A percentile compares a stretch with the other conserved stretches of the same genome.
phyloP scores from a whole-genome alignment of 2,888 invertebrate species.

The Drosophila tripunctata region DNA sequence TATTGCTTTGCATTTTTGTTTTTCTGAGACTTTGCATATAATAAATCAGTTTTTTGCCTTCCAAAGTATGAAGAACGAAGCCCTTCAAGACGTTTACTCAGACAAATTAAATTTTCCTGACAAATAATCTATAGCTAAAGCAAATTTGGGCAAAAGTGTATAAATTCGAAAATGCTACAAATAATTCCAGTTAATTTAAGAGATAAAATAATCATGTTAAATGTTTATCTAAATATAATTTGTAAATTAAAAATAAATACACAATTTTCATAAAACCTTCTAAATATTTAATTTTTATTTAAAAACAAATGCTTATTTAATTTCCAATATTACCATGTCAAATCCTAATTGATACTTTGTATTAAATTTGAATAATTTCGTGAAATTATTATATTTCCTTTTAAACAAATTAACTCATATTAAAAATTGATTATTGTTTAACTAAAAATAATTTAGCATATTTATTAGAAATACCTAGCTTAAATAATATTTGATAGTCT shows the following conservation, averaged over 20 bases:
- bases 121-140: conserved; percentile 9
- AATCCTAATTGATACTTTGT: no score
- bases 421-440: neutral
- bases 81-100: conserved; percentile 6
- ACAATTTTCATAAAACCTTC: no score
- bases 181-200: neutral
- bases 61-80: conserved; percentile 16
- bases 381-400: no score
- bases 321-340: no score
- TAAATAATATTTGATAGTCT: neutral
- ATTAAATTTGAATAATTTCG: no score
- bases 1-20: conserved; percentile 16
- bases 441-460: neutral
- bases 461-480: neutral
- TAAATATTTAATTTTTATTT: no score
- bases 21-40: conserved; percentile 30
- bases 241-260: no score
- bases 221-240: neutral
- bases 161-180: conserved; percentile 1
- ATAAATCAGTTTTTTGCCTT: conserved; percentile 43
- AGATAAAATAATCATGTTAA: neutral
- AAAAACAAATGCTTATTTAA: no score
- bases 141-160: no score
- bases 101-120: conserved; percentile 12
- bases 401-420: no score